Base-by-base conservation (phyloP, 2,888 invertebrate genomes). In the Stegophylla sp. region DNA sequence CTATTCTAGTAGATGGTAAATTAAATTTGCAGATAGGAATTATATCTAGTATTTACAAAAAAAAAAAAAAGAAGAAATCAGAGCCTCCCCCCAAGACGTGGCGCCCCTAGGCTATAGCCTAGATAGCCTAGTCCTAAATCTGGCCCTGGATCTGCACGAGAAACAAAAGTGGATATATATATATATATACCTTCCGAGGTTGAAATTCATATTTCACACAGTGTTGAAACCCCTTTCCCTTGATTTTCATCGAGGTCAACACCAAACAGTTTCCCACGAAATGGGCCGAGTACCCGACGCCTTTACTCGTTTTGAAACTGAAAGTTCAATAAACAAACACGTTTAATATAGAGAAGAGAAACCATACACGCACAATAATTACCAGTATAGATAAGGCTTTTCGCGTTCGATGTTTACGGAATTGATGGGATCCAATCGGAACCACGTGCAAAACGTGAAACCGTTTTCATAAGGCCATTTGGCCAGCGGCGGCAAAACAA, bases 121-220 rank as follows among this genome's bases (percentile, higher is more conserved):
- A n/a, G n/a, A n/a, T n/a, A n/a, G n/a, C n/a, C n/a, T n/a, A n/a
- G n/a, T n/a, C n/a, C n/a, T n/a, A n/a, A n/a, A n/a, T n/a, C n/a
- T n/a, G n/a, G n/a, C n/a, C n/a, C n/a, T n/a, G n/a, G n/a, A n/a
- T n/a, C n/a, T n/a, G n/a, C n/a, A n/a, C n/a, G n/a, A n/a, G n/a
- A n/a, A n/a, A n/a, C n/a, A n/a, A n/a, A n/a, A n/a, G n/a, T n/a
- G n/a, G n/a, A n/a, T n/a, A 23, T 15, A 43, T 1, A 59, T 7
- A 15, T 12, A 73, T 10, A 26, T 7, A 85, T 88, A 94, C 94
- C 91, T 94, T 96, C 88, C 98, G 92, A 56, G 99, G 98, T 87
- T 96, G 96, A 88, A 99, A 98, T 89, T 99, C 98, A 87, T 97
- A 98, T 89, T 98, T 98, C 87, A 99, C 96, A 90, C 98, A 99